These are phyloP conservation scores for Mamestra configurata DNA, from an alignment of 1,140 invertebrate species.

Conservation along the genomic window DNA sequence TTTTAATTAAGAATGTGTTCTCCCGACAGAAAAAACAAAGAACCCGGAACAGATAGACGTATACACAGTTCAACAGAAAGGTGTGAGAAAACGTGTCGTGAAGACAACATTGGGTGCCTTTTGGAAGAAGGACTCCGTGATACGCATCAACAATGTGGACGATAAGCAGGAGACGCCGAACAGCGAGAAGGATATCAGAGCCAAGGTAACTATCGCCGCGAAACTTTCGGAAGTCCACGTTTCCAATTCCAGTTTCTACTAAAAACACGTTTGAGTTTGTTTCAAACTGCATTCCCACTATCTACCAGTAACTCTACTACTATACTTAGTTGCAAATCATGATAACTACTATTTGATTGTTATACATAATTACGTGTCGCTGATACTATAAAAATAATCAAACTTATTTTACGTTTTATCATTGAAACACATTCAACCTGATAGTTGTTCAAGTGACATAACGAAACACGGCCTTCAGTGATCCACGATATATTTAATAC, in stretches of 20 bases:
- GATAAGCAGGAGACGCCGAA: conserved; percentile 90
- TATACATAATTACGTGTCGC: conserved; percentile 4
- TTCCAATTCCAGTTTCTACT: conserved; percentile 76
- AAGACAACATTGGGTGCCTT: conserved; percentile 89
- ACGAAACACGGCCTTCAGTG: conserved; percentile 38
- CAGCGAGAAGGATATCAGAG: conserved; percentile 90
- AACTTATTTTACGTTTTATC: conserved; percentile 32
- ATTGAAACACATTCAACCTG: conserved; percentile 35
- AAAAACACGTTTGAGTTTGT: conserved; percentile 29
- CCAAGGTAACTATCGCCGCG: conserved; percentile 86
- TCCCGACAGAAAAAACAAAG: conserved; percentile 90
- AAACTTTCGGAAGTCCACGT: conserved; percentile 61
- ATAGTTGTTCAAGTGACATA: conserved; percentile 37
- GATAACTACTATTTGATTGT: conserved; percentile 16
- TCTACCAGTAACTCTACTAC: conserved; percentile 11
- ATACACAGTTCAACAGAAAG: conserved; percentile 90
- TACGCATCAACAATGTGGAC: conserved; percentile 91
- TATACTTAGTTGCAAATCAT: conserved; percentile 24
- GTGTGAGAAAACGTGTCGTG: conserved; percentile 89
- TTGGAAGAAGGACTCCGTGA: conserved; percentile 90
- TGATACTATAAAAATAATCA: conserved; percentile 19
- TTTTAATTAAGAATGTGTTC: conserved; percentile 50
- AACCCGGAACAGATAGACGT: conserved; percentile 90
- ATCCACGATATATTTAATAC: conserved; percentile 26
- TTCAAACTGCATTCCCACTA: background rate